These are phyloP conservation scores for Rhamphomyia laevipes DNA, from an alignment of 2,888 invertebrate genomes.

Conservation along the genomic window DNA sequence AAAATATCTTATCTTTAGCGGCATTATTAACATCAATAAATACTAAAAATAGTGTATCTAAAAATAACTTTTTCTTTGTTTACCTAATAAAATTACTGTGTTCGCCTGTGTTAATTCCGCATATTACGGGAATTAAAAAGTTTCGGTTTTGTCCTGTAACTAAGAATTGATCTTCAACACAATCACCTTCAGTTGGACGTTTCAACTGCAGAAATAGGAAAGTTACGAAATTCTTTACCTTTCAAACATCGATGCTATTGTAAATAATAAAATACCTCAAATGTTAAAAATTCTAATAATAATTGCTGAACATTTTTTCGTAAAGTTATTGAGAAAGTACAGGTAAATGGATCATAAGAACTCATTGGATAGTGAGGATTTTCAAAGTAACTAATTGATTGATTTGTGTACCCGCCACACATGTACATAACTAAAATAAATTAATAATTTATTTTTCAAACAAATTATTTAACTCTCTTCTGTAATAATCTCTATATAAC, in stretches of 20 bases:
- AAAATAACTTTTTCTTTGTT: not conserved
- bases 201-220: constrained; percentile 46
- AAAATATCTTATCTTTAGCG: constrained; percentile 46
- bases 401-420: constrained; percentile 52
- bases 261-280: constrained; percentile 56
- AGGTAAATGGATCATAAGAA: constrained; percentile 46
- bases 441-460: not conserved
- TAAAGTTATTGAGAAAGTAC: constrained; percentile 49
- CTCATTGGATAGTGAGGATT: constrained; percentile 56
- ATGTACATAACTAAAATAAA: constrained; percentile 46
- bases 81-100: constrained; percentile 46
- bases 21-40: constrained; percentile 57
- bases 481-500: too few relatives aligned
- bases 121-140: constrained; percentile 54
- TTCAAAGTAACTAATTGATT: constrained; percentile 58
- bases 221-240: too few relatives aligned
- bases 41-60: constrained; percentile 40
- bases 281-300: constrained; percentile 53
- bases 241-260: too few relatives aligned
- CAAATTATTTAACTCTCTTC: not conserved
- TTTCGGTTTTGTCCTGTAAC: constrained; percentile 60
- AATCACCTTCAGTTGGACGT: constrained; percentile 56
- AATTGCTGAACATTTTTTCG: constrained; percentile 52
- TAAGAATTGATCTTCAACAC: constrained; percentile 55
- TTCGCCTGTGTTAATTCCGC: constrained; percentile 65